Evolutionary conservation across 2,113 vertebrate species (phyloP), one percentile per base, ranked within the genome.

Genomic region (Tragelaphus imberbis): DNA sequence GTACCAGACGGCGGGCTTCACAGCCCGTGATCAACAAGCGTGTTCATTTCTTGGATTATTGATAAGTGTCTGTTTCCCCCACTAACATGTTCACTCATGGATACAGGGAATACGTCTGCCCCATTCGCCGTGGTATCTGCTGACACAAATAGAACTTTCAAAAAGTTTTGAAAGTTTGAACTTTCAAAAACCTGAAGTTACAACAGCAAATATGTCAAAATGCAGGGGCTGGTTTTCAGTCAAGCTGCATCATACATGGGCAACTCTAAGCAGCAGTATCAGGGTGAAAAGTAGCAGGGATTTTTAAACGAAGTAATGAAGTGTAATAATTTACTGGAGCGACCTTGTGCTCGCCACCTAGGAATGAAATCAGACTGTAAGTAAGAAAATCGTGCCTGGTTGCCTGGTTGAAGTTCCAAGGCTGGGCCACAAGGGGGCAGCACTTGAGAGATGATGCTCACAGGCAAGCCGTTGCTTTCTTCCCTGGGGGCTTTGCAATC

Each of bases 21-120:
- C 28, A 16, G 27, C 44, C 49, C 12, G 8, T 3, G 36, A 49
- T 77, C 59, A 65, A 79, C 1, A 3, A 75, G 65, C 6, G 3
- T 0, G 30, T 8, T 68, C 7, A 2, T 14, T 25, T 36, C 68
- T 65, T 80, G 23, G 68, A 3, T 14, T 51, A 7, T 68, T 55
- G 40, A 12, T n/a, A 13, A 17, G n/a, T 17, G 7, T 55, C 63
- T 44, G 28, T 55, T 28, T 30, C 8, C 40, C 4, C 14, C 11
- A 65, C 33, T 27, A 2, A 12, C 11, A 0, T 3, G 9, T 8
- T 16, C 44, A 4, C 71, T 21, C 27, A 0, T 4, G 30, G 65
- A 7, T 25, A 17, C 79, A 25, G 44, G 61, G 30, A 15, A 10
- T 30, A 2, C 0, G 1, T 30, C 15, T 25, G 4, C 1, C 53